A percentile compares a stretch with the other conserved stretches of the same genome.
Conservation (phyloP, 2,113 vertebrate species). For the Setophaga coronata region DNA sequence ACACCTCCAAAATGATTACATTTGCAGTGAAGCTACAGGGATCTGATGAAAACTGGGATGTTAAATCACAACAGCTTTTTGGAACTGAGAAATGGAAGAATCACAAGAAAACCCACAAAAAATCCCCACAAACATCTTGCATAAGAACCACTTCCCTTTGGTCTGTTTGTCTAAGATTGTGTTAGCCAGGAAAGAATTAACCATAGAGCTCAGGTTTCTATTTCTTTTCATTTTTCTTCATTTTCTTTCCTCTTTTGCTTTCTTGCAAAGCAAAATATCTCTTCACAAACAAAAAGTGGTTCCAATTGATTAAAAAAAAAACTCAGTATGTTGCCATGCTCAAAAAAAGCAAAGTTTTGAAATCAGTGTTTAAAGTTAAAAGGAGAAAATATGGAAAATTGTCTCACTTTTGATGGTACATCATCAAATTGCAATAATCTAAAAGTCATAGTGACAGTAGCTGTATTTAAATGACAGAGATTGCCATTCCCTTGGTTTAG, state of each 20-base stretch:
- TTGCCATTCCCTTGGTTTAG: not conserved
- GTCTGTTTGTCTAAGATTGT: not conserved
- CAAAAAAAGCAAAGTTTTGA: not conserved
- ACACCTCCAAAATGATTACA: not conserved
- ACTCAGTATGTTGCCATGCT: not conserved
- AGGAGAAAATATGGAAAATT: not conserved
- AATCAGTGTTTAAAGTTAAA: not conserved
- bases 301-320: not conserved
- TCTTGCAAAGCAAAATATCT: not conserved
- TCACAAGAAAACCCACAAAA: not conserved
- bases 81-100: not conserved
- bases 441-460: not conserved
- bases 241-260: not conserved
- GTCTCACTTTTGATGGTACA: not conserved
- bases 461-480: not conserved
- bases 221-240: not conserved
- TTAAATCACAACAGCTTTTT: not conserved
- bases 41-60: not conserved
- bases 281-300: not conserved
- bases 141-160: not conserved
- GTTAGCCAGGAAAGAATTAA: conserved; percentile 13
- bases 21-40: not conserved
- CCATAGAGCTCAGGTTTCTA: not conserved
- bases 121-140: not conserved
- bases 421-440: not conserved